Conservation (phyloP, 2,113 vertebrate genomes). For the Irena cyanogastra region DNA sequence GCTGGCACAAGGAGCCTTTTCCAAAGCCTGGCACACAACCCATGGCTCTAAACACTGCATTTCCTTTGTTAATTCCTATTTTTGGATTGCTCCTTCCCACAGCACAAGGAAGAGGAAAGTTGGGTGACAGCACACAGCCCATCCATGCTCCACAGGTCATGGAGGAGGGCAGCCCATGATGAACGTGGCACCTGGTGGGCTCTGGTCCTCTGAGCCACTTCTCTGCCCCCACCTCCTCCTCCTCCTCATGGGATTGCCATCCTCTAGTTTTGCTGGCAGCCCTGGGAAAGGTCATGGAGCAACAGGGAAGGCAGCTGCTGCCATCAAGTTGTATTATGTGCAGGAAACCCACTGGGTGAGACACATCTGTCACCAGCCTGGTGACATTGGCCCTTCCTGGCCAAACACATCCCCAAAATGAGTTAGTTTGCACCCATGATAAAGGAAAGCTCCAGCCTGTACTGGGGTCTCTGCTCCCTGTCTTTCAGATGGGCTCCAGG, state of each 20-base stretch:
- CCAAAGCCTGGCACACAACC: constrained; percentile 38
- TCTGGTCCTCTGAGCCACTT: background rate
- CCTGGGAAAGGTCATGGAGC: background rate
- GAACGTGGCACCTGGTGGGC: fast-evolving
- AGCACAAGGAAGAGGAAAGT: background rate
- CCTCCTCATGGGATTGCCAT: background rate
- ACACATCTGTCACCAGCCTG: background rate
- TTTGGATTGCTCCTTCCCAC: constrained; percentile 1
- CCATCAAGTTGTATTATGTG: background rate
- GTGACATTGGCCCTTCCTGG: background rate
- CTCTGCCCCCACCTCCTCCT: background rate
- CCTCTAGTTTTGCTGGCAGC: background rate
- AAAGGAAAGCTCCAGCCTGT: background rate
- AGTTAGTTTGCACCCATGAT: background rate
- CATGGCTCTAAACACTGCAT: background rate
- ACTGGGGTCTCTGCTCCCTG: background rate
- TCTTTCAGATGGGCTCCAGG: background rate
- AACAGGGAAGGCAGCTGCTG: background rate
- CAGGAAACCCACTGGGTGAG: background rate
- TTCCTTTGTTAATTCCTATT: background rate
- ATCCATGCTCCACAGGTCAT: fast-evolving
- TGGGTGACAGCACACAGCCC: background rate
- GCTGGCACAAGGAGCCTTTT: constrained; percentile 57
- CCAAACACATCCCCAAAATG: background rate
- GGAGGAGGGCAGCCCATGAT: background rate